A percentile compares a stretch with the other conserved stretches of the same genome.
These are phyloP conservation scores for Magallana ariakensis DNA, from an alignment of 1,140 invertebrate species.

Conservation along the genomic window DNA sequence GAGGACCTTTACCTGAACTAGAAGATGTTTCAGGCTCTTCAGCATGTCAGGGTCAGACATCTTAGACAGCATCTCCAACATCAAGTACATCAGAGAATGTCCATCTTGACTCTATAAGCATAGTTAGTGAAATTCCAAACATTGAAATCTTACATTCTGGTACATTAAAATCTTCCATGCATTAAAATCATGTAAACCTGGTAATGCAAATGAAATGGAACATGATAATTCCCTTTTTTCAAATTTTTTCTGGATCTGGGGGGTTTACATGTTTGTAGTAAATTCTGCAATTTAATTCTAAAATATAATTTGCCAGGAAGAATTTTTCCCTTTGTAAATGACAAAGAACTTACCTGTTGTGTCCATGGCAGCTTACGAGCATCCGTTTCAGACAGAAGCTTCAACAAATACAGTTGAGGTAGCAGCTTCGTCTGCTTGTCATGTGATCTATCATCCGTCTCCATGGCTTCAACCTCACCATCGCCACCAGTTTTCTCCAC, in stretches of 20 bases:
- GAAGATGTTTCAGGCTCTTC: slow-evolving; percentile 45
- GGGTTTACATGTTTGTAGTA: too few species aligned
- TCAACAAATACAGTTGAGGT: slow-evolving; percentile 59
- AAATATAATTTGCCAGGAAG: too few species aligned
- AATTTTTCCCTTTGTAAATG: too few species aligned
- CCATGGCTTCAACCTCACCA: neutral
- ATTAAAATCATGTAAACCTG: too few species aligned
- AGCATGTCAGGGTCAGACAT: slow-evolving; percentile 28
- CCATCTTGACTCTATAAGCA: slow-evolving; percentile 49
- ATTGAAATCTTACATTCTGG: too few species aligned
- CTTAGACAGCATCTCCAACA: slow-evolving; percentile 57
- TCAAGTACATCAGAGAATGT: slow-evolving; percentile 57
- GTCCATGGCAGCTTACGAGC: slow-evolving; percentile 56
- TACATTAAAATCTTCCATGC: too few species aligned
- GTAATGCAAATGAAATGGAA: too few species aligned
- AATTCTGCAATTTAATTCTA: too few species aligned
- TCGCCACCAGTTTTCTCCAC: neutral
- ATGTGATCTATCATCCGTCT: neutral
- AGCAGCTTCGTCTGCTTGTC: slow-evolving; percentile 25
- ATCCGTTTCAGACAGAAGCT: slow-evolving; percentile 59
- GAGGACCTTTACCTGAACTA: slow-evolving; percentile 52
- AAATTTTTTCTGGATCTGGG: too few species aligned
- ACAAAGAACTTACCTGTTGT: slow-evolving; percentile 48
- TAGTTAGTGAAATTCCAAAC: neutral
- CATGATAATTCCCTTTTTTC: too few species aligned